Evolutionary conservation across 2,797 vertebrate genomes (phyloP), one percentile per base, ranked within the genome.

Genomic region (Gymnodraco acuticeps): DNA sequence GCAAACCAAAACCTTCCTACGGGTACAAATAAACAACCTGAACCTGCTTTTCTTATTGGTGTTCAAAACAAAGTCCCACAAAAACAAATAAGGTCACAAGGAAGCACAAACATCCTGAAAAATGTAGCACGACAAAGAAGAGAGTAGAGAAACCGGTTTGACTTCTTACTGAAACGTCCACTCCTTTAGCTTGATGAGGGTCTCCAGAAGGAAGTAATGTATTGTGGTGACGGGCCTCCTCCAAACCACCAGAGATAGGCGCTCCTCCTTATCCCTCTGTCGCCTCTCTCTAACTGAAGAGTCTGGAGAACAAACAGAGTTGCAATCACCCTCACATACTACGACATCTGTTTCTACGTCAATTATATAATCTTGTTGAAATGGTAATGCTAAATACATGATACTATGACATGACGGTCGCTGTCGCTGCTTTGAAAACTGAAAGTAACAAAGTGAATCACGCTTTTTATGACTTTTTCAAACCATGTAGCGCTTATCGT

Each of bases 151-250:
- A 88, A 73, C 55, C 3, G 5, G 73, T 73, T 64, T 11, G 5
- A 43, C 23, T 15, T 50, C 96, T 97, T 96, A 99, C 98, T 97
- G 96, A 90, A 96, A 92, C 55, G 97, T 97, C 96, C 94, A 97
- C 90, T 99, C 97, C 95, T 98, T 98, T 91, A 98, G 93, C 92
- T 96, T 96, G 92, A 97, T 86, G 88, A 99, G 94, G 16, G 95
- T 95, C 95, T 99, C 98, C 91, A 98, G 92, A 83, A 95, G 95
- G 90, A 98, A 99, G 95, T 98, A 99, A 88, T 98, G 96, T 77
- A 99, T 93, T 69, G 98, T 99, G 93, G 95, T 89, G 47, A 97
- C 69, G 0, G 98, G 98, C 75, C 96, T 95, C 91, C 90, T 97
- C 98, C 98, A 99, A 50, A 99, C 89, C 33, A 99, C 95, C 91